Conservation (phyloP, 2,797 vertebrate genomes). For the Gorsachius magnificus region DNA sequence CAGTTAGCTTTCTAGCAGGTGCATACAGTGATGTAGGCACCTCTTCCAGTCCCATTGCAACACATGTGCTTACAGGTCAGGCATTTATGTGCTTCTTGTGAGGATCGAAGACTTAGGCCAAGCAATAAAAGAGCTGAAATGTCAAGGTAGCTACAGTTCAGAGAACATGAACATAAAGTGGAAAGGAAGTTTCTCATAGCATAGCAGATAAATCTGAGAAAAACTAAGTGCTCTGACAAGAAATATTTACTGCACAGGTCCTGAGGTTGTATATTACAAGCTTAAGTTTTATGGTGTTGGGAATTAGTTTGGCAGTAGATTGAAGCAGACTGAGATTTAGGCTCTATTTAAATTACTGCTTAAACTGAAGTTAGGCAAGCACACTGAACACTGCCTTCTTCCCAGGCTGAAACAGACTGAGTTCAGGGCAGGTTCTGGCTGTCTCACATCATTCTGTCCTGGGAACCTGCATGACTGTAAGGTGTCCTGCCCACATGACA, state of each 20-base stretch:
- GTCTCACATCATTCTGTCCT: neutral
- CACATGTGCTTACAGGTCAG: neutral
- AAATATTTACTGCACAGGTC: neutral
- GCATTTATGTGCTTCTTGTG: neutral
- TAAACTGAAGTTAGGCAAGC: neutral
- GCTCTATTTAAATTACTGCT: neutral
- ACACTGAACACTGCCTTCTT: neutral
- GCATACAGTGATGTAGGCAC: neutral
- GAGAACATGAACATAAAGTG: neutral
- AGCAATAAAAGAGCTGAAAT: neutral
- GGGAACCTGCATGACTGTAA: neutral
- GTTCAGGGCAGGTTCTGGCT: neutral
- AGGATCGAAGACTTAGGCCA: neutral
- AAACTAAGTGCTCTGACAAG: neutral
- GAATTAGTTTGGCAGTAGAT: neutral
- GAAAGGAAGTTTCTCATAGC: neutral
- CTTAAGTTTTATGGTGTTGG: neutral
- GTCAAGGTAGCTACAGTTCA: neutral
- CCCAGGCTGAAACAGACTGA: neutral
- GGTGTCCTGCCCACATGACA: neutral
- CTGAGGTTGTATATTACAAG: neutral
- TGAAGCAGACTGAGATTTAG: neutral
- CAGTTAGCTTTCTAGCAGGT: neutral
- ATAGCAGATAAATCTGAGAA: neutral
- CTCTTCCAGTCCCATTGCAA: neutral